Base-by-base conservation (phyloP, 2,113 vertebrate species). In the Syrrhaptes paradoxus region DNA sequence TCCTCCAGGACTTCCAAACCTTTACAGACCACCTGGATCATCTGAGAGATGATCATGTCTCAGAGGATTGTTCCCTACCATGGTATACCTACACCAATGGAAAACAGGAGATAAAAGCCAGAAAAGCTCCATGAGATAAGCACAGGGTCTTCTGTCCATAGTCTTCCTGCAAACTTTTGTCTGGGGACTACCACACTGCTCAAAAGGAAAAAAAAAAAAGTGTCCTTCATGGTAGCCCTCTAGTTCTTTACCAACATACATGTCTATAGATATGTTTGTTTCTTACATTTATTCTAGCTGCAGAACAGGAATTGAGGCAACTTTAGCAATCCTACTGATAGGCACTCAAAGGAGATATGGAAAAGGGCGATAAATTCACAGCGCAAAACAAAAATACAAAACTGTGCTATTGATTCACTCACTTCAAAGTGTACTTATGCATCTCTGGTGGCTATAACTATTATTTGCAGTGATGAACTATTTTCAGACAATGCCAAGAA, bases 381-480 rank as follows among this genome's bases (percentile, higher is more conserved):
- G 2, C 81, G 80, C 65, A 85, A 90, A 94, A 95, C 45, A 65
- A 93, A 95, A 93, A 87, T 54, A 76, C 88, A 90, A 91, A 78
- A 66, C 25, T 2, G 0, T 28, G 38, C 25, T 86, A 95, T 73
- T 90, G 96, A 93, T 93, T 92, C 72, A 2, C 76, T 57, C 70
- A 89, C 91, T 95, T 96, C 93, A 93, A 96, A 95, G 90, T 49
- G 90, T 92, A 61, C 92, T 84, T 90, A 90, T 73, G 83, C 76
- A 94, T 92, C 93, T 95, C 95, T 89, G 58, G 93, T 91, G 96
- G 77, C 65, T 70, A 10, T 29, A 68, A 90, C 79, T 84, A 89
- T 91, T 96, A 93, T 96, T 95, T 81, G 57, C 65, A 74, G 83
- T 34, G 90, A 91, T 80, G 59, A 94, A 72, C 83, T 92, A 54